Conservation (phyloP, 1,140 invertebrate species). For the Drosophila kikkawai region DNA sequence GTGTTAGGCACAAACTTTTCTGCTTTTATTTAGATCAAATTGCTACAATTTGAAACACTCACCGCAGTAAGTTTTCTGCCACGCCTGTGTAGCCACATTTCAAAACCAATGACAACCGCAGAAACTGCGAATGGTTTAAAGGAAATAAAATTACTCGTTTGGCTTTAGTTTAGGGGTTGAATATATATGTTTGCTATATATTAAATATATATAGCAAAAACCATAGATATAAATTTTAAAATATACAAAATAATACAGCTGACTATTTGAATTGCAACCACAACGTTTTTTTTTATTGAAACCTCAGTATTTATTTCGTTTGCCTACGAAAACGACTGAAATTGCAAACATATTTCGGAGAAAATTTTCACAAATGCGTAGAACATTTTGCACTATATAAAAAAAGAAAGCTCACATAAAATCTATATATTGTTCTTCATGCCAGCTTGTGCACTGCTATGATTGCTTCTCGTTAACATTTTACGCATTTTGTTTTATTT, state of each 20-base stretch:
- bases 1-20: conserved; percentile 46
- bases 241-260: background rate
- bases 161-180: background rate
- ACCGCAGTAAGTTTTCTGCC: conserved; percentile 47
- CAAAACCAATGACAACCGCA: conserved; percentile 9
- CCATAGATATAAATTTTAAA: too few relatives aligned
- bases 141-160: background rate
- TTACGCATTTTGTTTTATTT: conserved; percentile 40
- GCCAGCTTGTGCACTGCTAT: background rate
- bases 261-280: background rate
- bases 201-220: too few relatives aligned
- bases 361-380: background rate
- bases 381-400: background rate
- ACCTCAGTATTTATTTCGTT: background rate
- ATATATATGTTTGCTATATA: background rate
- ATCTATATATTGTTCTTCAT: conserved; percentile 2
- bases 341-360: background rate
- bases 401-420: background rate
- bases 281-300: too few relatives aligned
- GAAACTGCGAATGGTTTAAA: conserved; percentile 9
- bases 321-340: background rate
- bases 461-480: conserved; percentile 12
- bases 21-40: conserved; percentile 55
- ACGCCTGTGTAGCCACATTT: conserved; percentile 1
- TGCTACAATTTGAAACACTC: conserved; percentile 50